Base-by-base conservation (phyloP, 1,140 invertebrate genomes). In the Cephus cinctus region DNA sequence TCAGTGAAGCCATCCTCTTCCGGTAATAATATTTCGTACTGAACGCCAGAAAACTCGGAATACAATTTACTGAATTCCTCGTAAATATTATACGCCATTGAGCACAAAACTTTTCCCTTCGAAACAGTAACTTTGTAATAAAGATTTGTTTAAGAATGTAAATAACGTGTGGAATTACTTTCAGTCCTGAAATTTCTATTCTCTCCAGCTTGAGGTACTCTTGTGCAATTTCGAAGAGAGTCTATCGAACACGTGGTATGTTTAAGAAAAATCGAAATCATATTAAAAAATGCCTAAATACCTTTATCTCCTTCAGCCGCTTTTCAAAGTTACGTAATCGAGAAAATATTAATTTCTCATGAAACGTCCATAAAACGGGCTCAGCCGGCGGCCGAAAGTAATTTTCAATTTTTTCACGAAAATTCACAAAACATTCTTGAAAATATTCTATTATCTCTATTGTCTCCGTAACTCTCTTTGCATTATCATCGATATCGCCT, bases 121-220 rank as follows among this genome's bases (percentile, higher is more conserved):
- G n/a, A n/a, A n/a, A n/a, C n/a, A n/a, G n/a, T n/a, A n/a, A n/a
- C n/a, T n/a, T n/a, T n/a, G n/a, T n/a, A n/a, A n/a, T n/a, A n/a
- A n/a, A n/a, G n/a, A n/a, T n/a, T n/a, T n/a, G n/a, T n/a, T n/a
- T n/a, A n/a, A n/a, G n/a, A n/a, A n/a, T n/a, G n/a, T n/a, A n/a
- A n/a, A n/a, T n/a, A n/a, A n/a, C n/a, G n/a, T n/a, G n/a, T n/a
- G n/a, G n/a, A n/a, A n/a, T n/a, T n/a, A n/a, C n/a, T 67, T 86
- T 82, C 11, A 90, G 76, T 1, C 91, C 89, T 40, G 85, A 86
- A 50, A 94, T 82, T 74, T 94, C 92, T 5, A 94, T 81, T 69
- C 89, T 91, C 72, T 94, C 92, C 39, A 95, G 67, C 66, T 92
- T 93, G n/a, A 86, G 67, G 62, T 92, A 92, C 68, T 94, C 91